Evolutionary conservation across 2,888 invertebrate genomes (phyloP).

Genomic region (Macrophya alboannulata): DNA sequence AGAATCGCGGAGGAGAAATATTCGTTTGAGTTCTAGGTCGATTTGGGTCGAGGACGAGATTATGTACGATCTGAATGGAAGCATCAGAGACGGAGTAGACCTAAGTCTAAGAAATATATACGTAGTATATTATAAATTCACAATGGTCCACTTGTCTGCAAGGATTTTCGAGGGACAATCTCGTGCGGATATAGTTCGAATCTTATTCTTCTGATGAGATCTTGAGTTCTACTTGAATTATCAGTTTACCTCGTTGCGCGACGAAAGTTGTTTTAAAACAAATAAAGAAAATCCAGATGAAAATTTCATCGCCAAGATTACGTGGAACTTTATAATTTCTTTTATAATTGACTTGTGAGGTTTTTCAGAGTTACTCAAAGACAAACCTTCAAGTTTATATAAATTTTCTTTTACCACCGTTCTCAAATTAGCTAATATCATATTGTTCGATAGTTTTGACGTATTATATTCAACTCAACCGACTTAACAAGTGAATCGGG

Average conservation of each 20-base stretch:
- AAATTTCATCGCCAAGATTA: constrained; percentile 50
- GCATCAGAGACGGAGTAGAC: background rate
- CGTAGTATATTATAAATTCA: constrained; percentile 19
- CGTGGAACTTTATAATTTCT: constrained; percentile 49
- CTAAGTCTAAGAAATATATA: constrained; percentile 22
- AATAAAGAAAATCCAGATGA: constrained; percentile 51
- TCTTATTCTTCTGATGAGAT: background rate
- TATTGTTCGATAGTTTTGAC: background rate
- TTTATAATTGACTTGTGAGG: constrained; percentile 49
- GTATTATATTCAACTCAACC: too few relatives aligned
- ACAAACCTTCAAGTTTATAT: constrained; percentile 40
- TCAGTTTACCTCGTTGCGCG: constrained; percentile 49
- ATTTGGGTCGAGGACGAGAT: constrained; percentile 27
- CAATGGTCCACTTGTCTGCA: constrained; percentile 10
- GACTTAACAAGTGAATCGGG: background rate
- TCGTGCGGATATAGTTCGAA: background rate
- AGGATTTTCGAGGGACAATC: constrained; percentile 18
- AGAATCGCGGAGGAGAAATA: background rate
- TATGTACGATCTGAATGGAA: background rate
- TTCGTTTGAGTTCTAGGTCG: constrained; percentile 21
- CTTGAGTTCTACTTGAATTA: constrained; percentile 34
- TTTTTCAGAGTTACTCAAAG: constrained; percentile 40
- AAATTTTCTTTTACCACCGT: constrained; percentile 12
- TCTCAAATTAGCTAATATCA: constrained; percentile 19
- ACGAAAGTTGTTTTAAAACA: constrained; percentile 46